Evolutionary conservation across 2,113 vertebrate genomes (phyloP).

Genomic region (Indri indri): DNA sequence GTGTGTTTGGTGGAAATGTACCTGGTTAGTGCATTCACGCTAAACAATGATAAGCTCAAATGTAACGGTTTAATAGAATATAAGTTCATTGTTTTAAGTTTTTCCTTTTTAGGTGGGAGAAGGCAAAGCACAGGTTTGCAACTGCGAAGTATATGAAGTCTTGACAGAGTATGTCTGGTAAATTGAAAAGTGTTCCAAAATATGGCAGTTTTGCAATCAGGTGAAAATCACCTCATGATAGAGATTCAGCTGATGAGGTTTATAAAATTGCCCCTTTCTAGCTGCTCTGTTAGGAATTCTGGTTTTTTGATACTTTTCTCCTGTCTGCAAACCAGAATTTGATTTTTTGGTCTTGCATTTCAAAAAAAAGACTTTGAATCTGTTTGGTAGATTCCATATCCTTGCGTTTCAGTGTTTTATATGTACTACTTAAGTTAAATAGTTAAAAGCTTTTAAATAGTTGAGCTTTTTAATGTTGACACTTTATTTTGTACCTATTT

Average conservation of each 20-base stretch:
- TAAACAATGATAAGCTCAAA: conserved; percentile 59
- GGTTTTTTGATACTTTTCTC: conserved; percentile 81
- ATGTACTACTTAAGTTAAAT: conserved; percentile 89
- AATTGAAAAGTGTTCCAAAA: conserved; percentile 58
- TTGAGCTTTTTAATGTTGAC: conserved; percentile 94
- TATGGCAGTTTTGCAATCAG: conserved; percentile 78
- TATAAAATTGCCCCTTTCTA: conserved; percentile 79
- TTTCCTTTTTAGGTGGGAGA: conserved; percentile 42
- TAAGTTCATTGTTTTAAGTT: conserved; percentile 56
- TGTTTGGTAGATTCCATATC: conserved; percentile 86
- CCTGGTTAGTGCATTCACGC: conserved; percentile 22
- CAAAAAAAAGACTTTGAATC: conserved; percentile 84
- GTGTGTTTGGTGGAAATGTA: conserved; percentile 73
- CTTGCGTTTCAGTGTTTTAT: conserved; percentile 90
- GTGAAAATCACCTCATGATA: conserved; percentile 72
- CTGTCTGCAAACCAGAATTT: conserved; percentile 87
- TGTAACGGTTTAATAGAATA: conserved; percentile 67
- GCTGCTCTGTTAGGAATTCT: conserved; percentile 78
- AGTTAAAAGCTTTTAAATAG: conserved; percentile 89
- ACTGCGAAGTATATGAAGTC: conserved; percentile 68
- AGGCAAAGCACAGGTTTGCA: conserved; percentile 71
- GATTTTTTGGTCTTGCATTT: conserved; percentile 89
- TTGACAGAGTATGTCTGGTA: conserved; percentile 72
- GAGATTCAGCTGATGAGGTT: conserved; percentile 83
- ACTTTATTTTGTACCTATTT: conserved; percentile 96